phyloP scores from a whole-genome alignment of 2,888 invertebrate species.

The Microplitis deprimator region DNA sequence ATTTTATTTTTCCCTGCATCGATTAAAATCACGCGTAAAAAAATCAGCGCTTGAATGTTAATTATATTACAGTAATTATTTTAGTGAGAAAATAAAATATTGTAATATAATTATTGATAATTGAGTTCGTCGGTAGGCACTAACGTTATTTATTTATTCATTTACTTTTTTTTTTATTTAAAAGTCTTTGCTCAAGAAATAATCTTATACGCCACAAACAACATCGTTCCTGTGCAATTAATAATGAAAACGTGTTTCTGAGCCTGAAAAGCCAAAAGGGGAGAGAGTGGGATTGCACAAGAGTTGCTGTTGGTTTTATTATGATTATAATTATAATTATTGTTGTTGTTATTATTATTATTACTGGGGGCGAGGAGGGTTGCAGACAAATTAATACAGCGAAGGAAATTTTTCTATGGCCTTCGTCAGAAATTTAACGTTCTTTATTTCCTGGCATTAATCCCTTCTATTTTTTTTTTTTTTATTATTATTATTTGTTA shows the following conservation, averaged over 20 bases:
- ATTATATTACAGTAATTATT: not conserved
- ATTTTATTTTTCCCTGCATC: too few species aligned
- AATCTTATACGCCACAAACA: slow-evolving; percentile 28
- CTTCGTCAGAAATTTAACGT: slow-evolving; percentile 21
- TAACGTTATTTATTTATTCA: slow-evolving; percentile 15
- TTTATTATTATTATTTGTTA: not conserved
- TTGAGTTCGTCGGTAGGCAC: not conserved
- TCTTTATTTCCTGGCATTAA: slow-evolving; percentile 11
- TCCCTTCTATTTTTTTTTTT: not conserved
- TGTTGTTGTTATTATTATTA: not conserved
- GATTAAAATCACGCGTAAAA: too few species aligned
- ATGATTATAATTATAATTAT: not conserved
- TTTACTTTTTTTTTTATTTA: slow-evolving; percentile 2
- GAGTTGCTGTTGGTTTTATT: slow-evolving; percentile 17
- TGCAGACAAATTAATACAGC: slow-evolving; percentile 45
- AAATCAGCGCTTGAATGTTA: too few species aligned
- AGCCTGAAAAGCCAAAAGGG: slow-evolving; percentile 6
- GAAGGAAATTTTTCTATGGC: slow-evolving; percentile 27
- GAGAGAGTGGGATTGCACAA: slow-evolving; percentile 37
- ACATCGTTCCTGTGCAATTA: slow-evolving; percentile 40
- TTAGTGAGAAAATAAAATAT: not conserved
- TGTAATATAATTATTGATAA: not conserved
- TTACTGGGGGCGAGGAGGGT: slow-evolving; percentile 9
- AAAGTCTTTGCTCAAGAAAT: slow-evolving; percentile 24
- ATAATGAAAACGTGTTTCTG: slow-evolving; percentile 44